phyloP scores from a whole-genome alignment of 1,140 invertebrate species.

The Trichonephila inaurata region DNA sequence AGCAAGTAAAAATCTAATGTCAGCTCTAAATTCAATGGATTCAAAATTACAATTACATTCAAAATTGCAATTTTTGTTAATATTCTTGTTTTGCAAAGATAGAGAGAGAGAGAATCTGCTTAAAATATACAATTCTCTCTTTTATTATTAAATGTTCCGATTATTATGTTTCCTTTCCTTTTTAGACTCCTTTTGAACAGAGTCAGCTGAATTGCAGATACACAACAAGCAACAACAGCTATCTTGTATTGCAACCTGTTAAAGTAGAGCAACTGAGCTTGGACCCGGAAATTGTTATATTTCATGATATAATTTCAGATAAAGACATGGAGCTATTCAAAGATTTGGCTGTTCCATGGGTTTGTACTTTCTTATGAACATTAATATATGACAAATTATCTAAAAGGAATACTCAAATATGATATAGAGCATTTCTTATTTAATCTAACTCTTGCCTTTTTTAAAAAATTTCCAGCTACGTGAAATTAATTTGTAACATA shows the following conservation, averaged over 20 bases:
- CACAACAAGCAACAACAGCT: constrained; percentile 85
- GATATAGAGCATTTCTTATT: too few species aligned
- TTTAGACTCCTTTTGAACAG: constrained; percentile 18
- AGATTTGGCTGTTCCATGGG: constrained; percentile 90
- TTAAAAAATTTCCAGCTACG: too few species aligned
- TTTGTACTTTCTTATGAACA: constrained; percentile 81
- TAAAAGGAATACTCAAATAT: too few species aligned
- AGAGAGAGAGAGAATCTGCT: too few species aligned
- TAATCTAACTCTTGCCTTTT: too few species aligned
- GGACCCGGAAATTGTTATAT: constrained; percentile 92
- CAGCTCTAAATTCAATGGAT: too few species aligned
- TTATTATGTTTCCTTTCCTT: background rate
- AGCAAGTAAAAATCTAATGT: too few species aligned
- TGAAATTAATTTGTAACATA: too few species aligned
- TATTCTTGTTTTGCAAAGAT: background rate
- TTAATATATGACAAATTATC: too few species aligned
- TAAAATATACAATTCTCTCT: too few species aligned
- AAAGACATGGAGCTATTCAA: constrained; percentile 94
- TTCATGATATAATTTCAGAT: constrained; percentile 94
- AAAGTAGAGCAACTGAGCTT: constrained; percentile 94
- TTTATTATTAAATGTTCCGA: too few species aligned
- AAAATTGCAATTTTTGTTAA: background rate
- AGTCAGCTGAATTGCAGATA: constrained; percentile 89
- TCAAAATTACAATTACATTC: too few species aligned
- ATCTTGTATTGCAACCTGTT: constrained; percentile 90